Percentiles rank a stretch among this genome's conserved stretches.
phyloP scores from a whole-genome alignment of 2,888 invertebrate species.

The Myathropa florea region DNA sequence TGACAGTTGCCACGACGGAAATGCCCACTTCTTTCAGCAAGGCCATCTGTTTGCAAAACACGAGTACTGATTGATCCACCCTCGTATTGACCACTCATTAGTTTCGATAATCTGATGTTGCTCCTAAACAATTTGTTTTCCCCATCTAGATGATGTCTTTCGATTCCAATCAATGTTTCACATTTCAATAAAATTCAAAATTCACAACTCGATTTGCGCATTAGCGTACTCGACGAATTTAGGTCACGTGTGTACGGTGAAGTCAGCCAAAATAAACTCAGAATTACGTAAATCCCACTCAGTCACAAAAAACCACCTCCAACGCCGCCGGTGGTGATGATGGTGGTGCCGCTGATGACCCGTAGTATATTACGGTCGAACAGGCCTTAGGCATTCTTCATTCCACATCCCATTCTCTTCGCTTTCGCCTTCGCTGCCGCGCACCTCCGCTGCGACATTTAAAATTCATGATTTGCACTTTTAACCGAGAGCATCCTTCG shows the following conservation, averaged over 20 bases:
- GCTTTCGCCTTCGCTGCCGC: not conserved
- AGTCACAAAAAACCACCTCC: not conserved
- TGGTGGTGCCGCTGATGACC: slow-evolving; percentile 5
- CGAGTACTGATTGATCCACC: too few species aligned
- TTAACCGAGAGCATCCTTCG: not conserved
- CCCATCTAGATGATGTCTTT: too few species aligned
- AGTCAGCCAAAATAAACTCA: not conserved
- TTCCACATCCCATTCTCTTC: not conserved
- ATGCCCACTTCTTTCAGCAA: too few species aligned
- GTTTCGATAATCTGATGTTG: too few species aligned
- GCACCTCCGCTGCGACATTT: not conserved
- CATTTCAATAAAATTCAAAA: not conserved
- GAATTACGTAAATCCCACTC: slow-evolving; percentile 18
- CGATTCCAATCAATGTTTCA: not conserved
- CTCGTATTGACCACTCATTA: too few species aligned
- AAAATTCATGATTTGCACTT: slow-evolving; percentile 35
- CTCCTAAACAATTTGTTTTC: too few species aligned
- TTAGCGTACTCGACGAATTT: not conserved
- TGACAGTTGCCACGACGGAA: too few species aligned
- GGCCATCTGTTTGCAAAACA: too few species aligned
- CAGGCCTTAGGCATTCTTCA: slow-evolving; percentile 5
- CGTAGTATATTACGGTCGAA: slow-evolving; percentile 20
- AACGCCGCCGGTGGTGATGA: not conserved
- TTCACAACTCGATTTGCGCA: not conserved
- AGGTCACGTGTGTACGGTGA: not conserved